Evolutionary conservation across 2,113 vertebrate species (phyloP).

Genomic region (Perognathus longimembris): DNA sequence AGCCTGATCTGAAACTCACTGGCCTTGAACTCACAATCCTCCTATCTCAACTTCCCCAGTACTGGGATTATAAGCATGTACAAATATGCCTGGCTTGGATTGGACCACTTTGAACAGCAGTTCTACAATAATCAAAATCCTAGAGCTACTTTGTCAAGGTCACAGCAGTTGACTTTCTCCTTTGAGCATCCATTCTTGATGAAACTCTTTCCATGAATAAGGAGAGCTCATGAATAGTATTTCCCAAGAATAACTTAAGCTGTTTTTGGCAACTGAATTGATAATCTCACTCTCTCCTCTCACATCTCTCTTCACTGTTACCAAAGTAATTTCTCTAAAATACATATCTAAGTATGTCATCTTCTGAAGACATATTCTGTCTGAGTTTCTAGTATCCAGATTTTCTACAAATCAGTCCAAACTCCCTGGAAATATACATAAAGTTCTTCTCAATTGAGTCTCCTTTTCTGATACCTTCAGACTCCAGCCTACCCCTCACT

Average conservation of each 20-base stretch:
- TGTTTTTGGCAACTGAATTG: slow-evolving; percentile 71
- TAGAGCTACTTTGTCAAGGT: neutral
- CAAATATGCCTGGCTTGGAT: neutral
- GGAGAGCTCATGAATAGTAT: slow-evolving; percentile 73
- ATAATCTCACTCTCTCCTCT: slow-evolving; percentile 33
- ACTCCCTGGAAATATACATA: neutral
- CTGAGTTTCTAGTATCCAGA: neutral
- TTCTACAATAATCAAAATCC: slow-evolving; percentile 22
- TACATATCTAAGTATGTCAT: neutral
- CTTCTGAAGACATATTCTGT: neutral
- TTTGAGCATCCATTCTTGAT: slow-evolving; percentile 4
- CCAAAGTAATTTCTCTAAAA: slow-evolving; percentile 33
- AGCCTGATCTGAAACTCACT: too few species aligned
- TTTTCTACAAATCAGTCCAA: neutral
- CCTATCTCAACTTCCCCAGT: too few species aligned
- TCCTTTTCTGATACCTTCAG: neutral
- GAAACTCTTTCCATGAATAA: slow-evolving; percentile 4
- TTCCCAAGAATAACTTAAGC: slow-evolving; percentile 75
- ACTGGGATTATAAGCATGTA: too few species aligned
- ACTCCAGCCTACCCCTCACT: neutral
- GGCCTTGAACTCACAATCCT: too few species aligned
- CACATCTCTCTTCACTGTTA: neutral
- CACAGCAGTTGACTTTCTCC: neutral
- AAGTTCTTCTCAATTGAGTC: neutral
- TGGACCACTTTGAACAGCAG: neutral